Conservation (phyloP, 2,113 vertebrate genomes). For the Ranitomeya variabilis region DNA sequence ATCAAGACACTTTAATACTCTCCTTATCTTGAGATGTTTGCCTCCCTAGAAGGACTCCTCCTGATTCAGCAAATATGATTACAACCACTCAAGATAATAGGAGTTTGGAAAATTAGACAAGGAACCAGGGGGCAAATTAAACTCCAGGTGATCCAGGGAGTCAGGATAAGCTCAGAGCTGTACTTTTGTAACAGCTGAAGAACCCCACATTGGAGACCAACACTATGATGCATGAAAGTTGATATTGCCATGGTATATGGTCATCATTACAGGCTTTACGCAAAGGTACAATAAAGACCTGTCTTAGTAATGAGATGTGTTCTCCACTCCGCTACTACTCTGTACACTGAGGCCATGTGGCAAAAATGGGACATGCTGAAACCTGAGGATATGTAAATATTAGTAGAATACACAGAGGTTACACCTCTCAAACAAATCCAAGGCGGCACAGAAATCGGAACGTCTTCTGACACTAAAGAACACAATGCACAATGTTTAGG, state of each 20-base stretch:
- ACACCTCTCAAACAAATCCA: conserved; percentile 44
- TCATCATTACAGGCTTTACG: background rate
- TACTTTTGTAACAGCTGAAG: background rate
- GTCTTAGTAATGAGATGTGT: background rate
- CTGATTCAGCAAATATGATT: background rate
- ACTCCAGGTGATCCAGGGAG: background rate
- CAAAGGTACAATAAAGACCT: background rate
- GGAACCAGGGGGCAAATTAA: background rate
- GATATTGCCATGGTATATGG: background rate
- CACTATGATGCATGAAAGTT: background rate
- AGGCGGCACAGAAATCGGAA: background rate
- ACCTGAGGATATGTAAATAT: conserved; percentile 51
- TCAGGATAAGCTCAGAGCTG: background rate
- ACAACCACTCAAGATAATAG: background rate
- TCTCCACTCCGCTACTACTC: background rate
- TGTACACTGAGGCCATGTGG: background rate
- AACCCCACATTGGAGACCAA: background rate
- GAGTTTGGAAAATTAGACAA: background rate
- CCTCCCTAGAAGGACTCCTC: background rate
- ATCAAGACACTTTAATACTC: background rate
- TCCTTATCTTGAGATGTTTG: background rate
- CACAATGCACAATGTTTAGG: conserved; percentile 2
- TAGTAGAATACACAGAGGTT: conserved; percentile 31
- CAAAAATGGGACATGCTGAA: conserved; percentile 23
- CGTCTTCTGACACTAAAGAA: background rate